phyloP scores from a whole-genome alignment of 2,888 invertebrate genomes.

The Cybosia mesomella region DNA sequence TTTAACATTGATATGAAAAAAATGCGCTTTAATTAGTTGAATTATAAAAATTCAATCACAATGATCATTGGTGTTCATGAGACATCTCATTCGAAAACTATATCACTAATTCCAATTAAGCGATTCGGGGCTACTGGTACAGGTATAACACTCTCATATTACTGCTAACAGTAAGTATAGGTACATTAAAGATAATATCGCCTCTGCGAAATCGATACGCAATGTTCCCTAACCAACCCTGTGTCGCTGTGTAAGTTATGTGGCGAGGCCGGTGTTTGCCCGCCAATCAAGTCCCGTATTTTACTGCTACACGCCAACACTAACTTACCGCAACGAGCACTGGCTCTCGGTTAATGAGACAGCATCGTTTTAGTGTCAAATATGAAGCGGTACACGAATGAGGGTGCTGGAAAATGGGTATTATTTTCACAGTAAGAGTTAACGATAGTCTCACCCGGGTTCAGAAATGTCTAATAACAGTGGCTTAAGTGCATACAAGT shows the following conservation, averaged over 20 bases:
- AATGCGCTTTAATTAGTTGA: background rate
- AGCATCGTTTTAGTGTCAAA: conserved; percentile 77
- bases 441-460: background rate
- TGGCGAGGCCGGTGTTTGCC: conserved; percentile 65
- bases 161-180: conserved; percentile 42
- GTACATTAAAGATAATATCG: conserved; percentile 58
- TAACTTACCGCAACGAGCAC: conserved; percentile 80
- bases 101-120: conserved; percentile 59
- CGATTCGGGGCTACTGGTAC: conserved; percentile 53
- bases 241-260: conserved; percentile 52
- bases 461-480: background rate
- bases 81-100: conserved; percentile 39
- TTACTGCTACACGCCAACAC: conserved; percentile 73
- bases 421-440: conserved; percentile 8
- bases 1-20: background rate
- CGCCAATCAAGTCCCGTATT: conserved; percentile 79
- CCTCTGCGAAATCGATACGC: conserved; percentile 57
- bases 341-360: conserved; percentile 81
- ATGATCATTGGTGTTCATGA: conserved; percentile 20
- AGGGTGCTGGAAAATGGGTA: conserved; percentile 18
- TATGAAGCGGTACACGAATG: conserved; percentile 63
- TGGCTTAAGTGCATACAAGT: background rate
- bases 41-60: conserved; percentile 18
- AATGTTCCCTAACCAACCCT: conserved; percentile 50
- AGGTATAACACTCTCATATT: conserved; percentile 33